A percentile compares a stretch with the other conserved stretches of the same genome.
These are phyloP conservation scores for Cataglyphis albicans DNA, from an alignment of 2,888 invertebrate genomes.

Conservation along the genomic window DNA sequence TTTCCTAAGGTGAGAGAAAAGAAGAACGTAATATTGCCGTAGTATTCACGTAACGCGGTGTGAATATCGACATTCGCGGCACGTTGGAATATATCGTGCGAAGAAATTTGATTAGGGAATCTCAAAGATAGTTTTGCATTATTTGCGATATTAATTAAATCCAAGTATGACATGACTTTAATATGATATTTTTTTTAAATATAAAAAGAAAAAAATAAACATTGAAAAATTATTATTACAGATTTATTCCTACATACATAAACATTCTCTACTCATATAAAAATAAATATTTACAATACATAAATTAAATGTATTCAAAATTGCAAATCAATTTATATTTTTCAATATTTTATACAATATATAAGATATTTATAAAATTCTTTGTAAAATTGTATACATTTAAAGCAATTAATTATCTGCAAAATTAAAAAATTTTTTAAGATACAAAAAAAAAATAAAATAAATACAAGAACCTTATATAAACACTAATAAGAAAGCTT, in stretches of 20 bases:
- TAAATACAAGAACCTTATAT: neutral
- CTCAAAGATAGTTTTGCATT: neutral
- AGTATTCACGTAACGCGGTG: constrained; percentile 30
- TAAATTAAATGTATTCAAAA: neutral
- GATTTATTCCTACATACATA: neutral
- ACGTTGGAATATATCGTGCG: constrained; percentile 15
- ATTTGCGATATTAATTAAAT: neutral
- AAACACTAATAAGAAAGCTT: neutral
- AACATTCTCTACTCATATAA: neutral
- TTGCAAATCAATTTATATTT: neutral
- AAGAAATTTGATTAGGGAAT: constrained; percentile 1
- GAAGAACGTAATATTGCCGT: constrained; percentile 44
- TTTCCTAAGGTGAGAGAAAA: constrained; percentile 44
- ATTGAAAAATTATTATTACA: neutral
- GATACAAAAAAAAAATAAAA: neutral
- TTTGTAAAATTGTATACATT: neutral
- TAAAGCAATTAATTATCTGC: neutral
- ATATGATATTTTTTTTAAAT: neutral
- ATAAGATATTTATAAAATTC: neutral
- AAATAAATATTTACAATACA: neutral
- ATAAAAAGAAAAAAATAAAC: neutral
- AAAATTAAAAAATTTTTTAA: neutral
- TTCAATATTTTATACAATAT: neutral
- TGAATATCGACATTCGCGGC: constrained; percentile 45
- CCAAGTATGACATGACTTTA: neutral